These are phyloP conservation scores for Camponotus floridanus DNA, from an alignment of 1,140 invertebrate species.

Conservation along the genomic window DNA sequence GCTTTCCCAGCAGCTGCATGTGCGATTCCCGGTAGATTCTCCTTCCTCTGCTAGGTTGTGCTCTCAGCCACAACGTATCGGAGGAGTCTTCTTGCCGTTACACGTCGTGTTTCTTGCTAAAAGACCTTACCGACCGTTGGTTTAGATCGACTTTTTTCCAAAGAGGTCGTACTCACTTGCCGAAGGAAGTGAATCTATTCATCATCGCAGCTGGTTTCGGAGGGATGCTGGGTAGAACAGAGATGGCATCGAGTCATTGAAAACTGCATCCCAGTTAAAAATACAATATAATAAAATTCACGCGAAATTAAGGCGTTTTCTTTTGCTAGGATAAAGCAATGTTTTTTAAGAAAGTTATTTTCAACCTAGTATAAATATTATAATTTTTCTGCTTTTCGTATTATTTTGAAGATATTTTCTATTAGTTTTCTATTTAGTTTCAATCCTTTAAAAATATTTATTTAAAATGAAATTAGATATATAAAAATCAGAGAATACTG, in stretches of 20 bases:
- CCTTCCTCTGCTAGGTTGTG: conserved; percentile 18
- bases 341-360: not conserved
- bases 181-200: conserved; percentile 37
- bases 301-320: not conserved
- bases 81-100: conserved; percentile 57
- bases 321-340: not conserved
- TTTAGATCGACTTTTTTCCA: conserved; percentile 46
- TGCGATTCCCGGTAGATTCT: conserved; percentile 35
- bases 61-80: conserved; percentile 61
- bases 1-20: conserved; percentile 28
- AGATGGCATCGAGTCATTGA: conserved; percentile 63
- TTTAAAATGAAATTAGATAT: not conserved
- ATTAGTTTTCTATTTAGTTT: not conserved
- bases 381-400: not conserved
- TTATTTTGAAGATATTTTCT: not conserved
- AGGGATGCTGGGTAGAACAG: conserved; percentile 32
- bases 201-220: conserved; percentile 19
- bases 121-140: conserved; percentile 69
- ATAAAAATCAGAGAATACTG: not conserved
- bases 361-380: too few species aligned
- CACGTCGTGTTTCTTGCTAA: conserved; percentile 33
- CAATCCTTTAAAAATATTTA: not conserved
- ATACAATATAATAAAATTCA: conserved; percentile 41
- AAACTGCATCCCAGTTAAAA: conserved; percentile 1
- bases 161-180: conserved; percentile 19